phyloP scores from a whole-genome alignment of 2,113 vertebrate species.

The Neolamprologus caudopunctatus region DNA sequence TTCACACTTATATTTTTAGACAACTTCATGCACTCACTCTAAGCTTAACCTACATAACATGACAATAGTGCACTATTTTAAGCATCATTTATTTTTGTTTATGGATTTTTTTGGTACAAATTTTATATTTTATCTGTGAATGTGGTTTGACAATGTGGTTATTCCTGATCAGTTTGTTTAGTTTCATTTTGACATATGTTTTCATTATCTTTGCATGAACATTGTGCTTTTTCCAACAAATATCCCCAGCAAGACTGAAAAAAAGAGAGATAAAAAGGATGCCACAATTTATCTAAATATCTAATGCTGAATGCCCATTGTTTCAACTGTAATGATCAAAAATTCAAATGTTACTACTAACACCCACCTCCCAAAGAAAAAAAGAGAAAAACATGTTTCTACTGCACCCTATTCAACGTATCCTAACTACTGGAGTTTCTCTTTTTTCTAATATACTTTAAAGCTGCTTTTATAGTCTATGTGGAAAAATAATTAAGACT shows the following conservation, averaged over 20 bases:
- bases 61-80: background rate
- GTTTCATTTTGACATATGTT: background rate
- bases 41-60: background rate
- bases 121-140: background rate
- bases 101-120: background rate
- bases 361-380: background rate
- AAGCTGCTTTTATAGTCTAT: background rate
- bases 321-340: background rate
- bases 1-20: background rate
- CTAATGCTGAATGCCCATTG: background rate
- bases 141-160: background rate
- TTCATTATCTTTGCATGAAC: background rate
- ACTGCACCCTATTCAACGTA: fast-evolving
- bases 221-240: background rate
- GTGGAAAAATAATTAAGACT: background rate
- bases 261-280: background rate
- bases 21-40: background rate
- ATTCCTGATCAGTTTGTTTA: background rate
- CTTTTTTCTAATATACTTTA: background rate
- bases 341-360: background rate
- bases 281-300: background rate
- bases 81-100: background rate
- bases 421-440: background rate
- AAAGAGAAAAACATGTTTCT: background rate
- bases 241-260: background rate